Conservation (phyloP, 2,113 vertebrate genomes). For the Corynorhinus townsendii region DNA sequence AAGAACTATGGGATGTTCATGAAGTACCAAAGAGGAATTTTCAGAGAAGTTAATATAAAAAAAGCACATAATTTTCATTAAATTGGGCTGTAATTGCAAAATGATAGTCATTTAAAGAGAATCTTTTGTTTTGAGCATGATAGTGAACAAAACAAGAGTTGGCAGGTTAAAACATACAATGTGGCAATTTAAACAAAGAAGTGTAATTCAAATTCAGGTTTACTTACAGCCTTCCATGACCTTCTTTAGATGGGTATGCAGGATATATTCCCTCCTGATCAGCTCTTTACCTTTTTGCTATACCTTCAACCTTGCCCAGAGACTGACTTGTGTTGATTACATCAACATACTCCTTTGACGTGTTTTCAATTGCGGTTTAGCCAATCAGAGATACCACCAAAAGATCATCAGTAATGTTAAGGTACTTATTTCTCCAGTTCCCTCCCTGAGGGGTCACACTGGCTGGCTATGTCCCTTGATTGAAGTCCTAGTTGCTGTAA, state of each 20-base stretch:
- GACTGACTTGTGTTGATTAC: not conserved
- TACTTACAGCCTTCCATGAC: not conserved
- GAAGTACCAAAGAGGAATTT: conserved; percentile 47
- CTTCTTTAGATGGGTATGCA: not conserved
- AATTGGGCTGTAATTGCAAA: conserved; percentile 55
- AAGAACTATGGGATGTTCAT: conserved; percentile 42
- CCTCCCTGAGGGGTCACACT: not conserved
- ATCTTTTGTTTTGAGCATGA: conserved; percentile 35
- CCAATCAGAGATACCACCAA: not conserved
- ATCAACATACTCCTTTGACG: not conserved
- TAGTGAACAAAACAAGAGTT: conserved; percentile 30
- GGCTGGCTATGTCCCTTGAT: not conserved
- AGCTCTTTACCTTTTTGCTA: not conserved
- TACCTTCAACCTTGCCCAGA: not conserved
- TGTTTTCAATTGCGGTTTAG: not conserved
- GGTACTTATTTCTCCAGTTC: not conserved
- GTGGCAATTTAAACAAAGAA: conserved; percentile 27
- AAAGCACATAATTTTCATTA: conserved; percentile 52
- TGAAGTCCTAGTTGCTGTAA: not conserved
- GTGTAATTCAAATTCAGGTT: not conserved
- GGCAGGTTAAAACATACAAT: conserved; percentile 23
- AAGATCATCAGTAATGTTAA: not conserved
- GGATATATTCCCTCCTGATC: not conserved
- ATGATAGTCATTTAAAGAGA: conserved; percentile 33
- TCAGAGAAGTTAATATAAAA: conserved; percentile 46